Evolutionary conservation across 1,140 invertebrate species (phyloP), one percentile per base, ranked within the genome.

Genomic region (Drosophila teissieri): DNA sequence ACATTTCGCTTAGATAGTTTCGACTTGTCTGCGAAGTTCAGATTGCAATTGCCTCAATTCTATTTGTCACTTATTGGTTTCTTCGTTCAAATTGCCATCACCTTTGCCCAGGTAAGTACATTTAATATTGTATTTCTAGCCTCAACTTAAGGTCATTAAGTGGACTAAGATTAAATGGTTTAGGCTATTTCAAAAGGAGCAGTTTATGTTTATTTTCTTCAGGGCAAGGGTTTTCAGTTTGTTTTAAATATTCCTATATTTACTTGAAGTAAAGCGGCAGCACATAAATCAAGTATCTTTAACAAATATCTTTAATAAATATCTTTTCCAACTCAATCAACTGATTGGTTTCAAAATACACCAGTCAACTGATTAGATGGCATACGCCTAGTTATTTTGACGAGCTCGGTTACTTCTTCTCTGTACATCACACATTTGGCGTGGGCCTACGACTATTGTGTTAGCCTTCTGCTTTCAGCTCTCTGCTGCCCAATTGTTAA

Each of bases 31-130:
- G 14, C 34, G 2, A 65, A 64, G 63, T 65, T 64, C 4, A 37
- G 14, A 7, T 58, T 36, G 6, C 27, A 36, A 63, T 63, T 61
- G 27, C 11, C 55, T 48, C 15, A 46, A 12, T 15, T 39, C 11
- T 31, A 36, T 22, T 65, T 48, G 63, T 27, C 27, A 14, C 31
- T 22, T 63, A 42, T 22, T 48, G 58, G 22, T 19, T 36, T 31
- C 36, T 34, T 39, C 37, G 15, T 27, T 39, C 31, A 7, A 39
- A 48, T 22, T 64, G 58, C 8, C 15, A 39, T 22, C 60, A 34
- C n/a, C 60, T 42, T 17, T 27, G n/a, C 3, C n/a, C 64, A 65
- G 64, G 64, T 67, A 67, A 67, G 64, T 67, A 67, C 64, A 64
- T 39, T 42, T 49, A 34, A 34, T 34, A 27, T n/a, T 3, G 22